These are phyloP conservation scores for Rhagonycha fulva DNA, from an alignment of 2,888 invertebrate species.

Conservation along the genomic window DNA sequence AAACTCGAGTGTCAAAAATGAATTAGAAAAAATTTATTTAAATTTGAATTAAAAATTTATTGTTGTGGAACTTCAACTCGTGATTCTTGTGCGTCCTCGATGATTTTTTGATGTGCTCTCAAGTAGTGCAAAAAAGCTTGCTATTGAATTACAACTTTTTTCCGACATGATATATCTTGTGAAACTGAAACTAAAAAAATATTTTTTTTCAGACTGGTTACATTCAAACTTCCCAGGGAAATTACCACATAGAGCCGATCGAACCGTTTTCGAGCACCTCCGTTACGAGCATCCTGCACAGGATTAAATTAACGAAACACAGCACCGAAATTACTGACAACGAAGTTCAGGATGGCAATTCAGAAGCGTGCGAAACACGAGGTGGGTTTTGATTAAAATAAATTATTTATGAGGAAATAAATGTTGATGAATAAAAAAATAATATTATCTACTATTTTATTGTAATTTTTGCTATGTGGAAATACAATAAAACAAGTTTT, in stretches of 20 bases:
- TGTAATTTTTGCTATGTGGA: not conserved
- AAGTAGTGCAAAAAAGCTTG: not conserved
- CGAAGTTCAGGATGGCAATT: constrained; percentile 38
- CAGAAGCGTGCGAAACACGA: constrained; percentile 46
- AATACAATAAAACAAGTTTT: not conserved
- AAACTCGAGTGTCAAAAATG: constrained; percentile 2
- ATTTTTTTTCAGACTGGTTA: constrained; percentile 67
- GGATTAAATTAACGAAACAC: constrained; percentile 49
- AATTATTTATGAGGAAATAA: not conserved
- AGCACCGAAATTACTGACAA: constrained; percentile 6
- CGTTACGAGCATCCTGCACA: constrained; percentile 56
- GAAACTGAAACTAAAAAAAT: not conserved
- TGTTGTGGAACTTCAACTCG: not conserved
- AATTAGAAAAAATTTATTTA: not conserved
- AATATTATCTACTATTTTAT: not conserved
- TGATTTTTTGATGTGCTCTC: not conserved
- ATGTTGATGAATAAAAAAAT: not conserved
- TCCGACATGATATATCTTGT: not conserved
- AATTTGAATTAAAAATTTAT: not conserved
- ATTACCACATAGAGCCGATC: constrained; percentile 69
- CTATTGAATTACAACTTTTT: not conserved
- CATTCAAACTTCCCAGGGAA: constrained; percentile 67
- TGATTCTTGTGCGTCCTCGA: no score
- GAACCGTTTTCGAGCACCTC: constrained; percentile 56
- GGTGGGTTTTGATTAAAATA: constrained; percentile 33